Evolutionary conservation across 2,888 invertebrate species (phyloP).

Genomic region (Dascillus cervinus): DNA sequence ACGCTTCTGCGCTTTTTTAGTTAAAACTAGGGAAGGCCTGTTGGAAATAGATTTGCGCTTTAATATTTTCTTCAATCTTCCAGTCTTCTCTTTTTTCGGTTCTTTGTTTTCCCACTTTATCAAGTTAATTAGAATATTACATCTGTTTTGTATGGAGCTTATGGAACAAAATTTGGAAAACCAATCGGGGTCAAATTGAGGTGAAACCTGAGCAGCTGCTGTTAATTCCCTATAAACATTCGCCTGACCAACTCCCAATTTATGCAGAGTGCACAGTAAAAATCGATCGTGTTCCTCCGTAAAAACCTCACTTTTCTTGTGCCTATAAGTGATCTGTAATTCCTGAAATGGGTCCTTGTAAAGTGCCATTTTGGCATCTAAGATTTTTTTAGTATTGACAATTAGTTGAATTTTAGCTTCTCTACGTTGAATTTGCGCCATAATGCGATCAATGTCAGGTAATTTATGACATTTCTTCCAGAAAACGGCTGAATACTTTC

Average conservation of each 20-base stretch:
- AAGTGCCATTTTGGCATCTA: slow-evolving; percentile 81
- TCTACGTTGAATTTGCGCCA: slow-evolving; percentile 97
- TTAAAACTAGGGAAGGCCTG: slow-evolving; percentile 46
- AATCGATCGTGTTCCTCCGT: slow-evolving; percentile 95
- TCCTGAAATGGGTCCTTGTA: slow-evolving; percentile 99
- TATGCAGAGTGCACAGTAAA: slow-evolving; percentile 96
- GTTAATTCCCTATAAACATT: slow-evolving; percentile 98
- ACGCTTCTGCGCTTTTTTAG: slow-evolving; percentile 56
- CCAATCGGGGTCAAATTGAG: slow-evolving; percentile 96
- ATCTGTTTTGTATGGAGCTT: slow-evolving; percentile 91
- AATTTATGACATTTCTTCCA: slow-evolving; percentile 98
- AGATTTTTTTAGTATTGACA: slow-evolving; percentile 71
- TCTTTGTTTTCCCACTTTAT: slow-evolving; percentile 98
- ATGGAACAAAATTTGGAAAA: slow-evolving; percentile 98
- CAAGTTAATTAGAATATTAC: slow-evolving; percentile 95
- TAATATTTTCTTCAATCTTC: slow-evolving; percentile 72
- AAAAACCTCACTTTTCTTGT: slow-evolving; percentile 98
- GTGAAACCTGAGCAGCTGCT: slow-evolving; percentile 81
- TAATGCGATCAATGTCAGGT: slow-evolving; percentile 93
- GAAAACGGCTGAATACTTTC: slow-evolving; percentile 95
- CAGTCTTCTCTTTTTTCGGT: slow-evolving; percentile 84
- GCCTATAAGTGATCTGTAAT: slow-evolving; percentile 94
- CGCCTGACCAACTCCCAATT: slow-evolving; percentile 97
- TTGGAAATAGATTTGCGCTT: slow-evolving; percentile 34
- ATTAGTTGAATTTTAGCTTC: slow-evolving; percentile 94